phyloP scores from a whole-genome alignment of 2,797 vertebrate species.

The Streptopelia turtur region DNA sequence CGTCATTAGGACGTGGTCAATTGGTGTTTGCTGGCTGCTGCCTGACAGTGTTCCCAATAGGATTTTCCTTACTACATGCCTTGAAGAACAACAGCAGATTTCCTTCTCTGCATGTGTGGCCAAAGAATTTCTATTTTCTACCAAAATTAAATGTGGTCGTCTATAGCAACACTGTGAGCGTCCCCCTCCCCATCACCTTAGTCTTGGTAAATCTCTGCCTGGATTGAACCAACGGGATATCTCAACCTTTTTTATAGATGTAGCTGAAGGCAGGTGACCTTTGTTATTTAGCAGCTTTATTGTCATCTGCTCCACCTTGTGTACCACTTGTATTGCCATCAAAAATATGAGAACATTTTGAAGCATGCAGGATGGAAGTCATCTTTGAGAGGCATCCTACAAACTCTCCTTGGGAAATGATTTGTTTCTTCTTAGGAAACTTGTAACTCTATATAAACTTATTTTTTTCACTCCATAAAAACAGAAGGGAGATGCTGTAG shows the following conservation, averaged over 20 bases:
- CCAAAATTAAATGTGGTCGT: not conserved
- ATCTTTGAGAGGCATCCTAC: not conserved
- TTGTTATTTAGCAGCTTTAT: not conserved
- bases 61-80: not conserved
- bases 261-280: not conserved
- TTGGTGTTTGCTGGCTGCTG: not conserved
- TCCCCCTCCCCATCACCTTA: not conserved
- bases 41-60: not conserved
- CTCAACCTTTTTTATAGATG: not conserved
- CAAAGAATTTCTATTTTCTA: not conserved
- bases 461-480: not conserved
- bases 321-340: not conserved
- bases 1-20: accelerated
- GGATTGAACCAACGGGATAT: accelerated
- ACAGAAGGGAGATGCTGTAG: not conserved
- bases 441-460: not conserved
- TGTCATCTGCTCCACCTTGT: not conserved
- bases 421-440: not conserved
- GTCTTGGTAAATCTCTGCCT: not conserved
- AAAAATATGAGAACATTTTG: not conserved
- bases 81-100: not conserved
- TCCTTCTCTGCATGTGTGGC: not conserved
- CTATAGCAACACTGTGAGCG: accelerated
- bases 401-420: not conserved
- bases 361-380: not conserved